Base-by-base conservation (phyloP, 1,140 invertebrate genomes). In the Idris sp. region DNA sequence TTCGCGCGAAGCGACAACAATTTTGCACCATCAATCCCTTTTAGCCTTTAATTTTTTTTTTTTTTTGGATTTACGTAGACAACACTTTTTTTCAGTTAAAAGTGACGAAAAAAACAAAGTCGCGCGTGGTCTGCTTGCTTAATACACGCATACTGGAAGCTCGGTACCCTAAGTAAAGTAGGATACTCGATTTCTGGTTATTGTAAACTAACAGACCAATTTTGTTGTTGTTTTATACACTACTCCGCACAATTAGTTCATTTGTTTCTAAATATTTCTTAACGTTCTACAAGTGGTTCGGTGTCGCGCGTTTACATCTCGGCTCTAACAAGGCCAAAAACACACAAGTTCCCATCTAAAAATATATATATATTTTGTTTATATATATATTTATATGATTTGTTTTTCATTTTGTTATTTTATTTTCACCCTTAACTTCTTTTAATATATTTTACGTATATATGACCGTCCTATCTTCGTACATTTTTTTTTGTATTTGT, bases 291-390 rank as follows among this genome's bases (percentile, higher is more conserved):
- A 58, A 68, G 44, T 72, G 8, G 54, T 41, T 71, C 56, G 38
- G 74, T 76, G 68, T 64, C 77, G 79, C 74, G 56, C 71, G 58
- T 67, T 77, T 74, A 65, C 58, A 53, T 48, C 41, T 58, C 61
- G 65, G 49, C 61, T 62, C 44, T 53, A 58, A 64, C 54, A 73
- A 68, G 48, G 53, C 74, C 77, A 82, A 78, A 68, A 76, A 78
- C 77, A 73, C 68, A 81, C 79, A 80, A 80, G 65, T 77, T 64
- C 48, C 62, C 78, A 76, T 78, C 74, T 79, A 79, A 79, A 80
- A 79, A 81, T 76, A 78, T 80, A 79, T 80, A 75, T 77, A 75
- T n/a, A n/a, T n/a, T 72, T 59, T 61, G 46, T 62, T 0, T 77
- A 49, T 72, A 54, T 76, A 67, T 68, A 58, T 74, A 62, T 44